Percentiles rank a stretch among this genome's conserved stretches.
These are phyloP conservation scores for Poeciliopsis paucimaculata DNA, from an alignment of 2,797 vertebrate genomes.

Conservation along the genomic window DNA sequence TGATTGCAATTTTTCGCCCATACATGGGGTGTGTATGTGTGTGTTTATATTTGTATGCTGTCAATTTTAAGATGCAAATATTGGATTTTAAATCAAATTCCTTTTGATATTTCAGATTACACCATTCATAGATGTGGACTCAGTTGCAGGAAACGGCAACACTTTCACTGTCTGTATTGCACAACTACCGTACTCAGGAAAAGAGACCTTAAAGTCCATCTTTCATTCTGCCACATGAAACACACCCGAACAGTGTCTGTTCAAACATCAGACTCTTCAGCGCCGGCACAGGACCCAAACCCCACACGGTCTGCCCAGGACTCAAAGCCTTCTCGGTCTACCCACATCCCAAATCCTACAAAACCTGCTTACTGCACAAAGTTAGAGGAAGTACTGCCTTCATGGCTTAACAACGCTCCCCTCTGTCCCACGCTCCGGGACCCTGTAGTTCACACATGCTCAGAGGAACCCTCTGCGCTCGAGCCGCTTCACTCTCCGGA, in stretches of 20 bases:
- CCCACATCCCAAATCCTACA: background rate
- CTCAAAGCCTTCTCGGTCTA: background rate
- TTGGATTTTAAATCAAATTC: background rate
- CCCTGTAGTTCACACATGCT: background rate
- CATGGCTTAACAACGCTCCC: background rate
- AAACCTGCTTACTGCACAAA: background rate
- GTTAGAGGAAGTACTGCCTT: background rate
- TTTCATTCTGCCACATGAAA: background rate
- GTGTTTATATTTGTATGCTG: background rate
- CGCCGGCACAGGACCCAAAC: background rate
- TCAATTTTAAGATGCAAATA: background rate
- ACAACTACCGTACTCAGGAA: background rate
- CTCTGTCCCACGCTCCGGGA: background rate
- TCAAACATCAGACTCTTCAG: background rate
- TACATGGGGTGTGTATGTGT: background rate
- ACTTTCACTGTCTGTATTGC: background rate
- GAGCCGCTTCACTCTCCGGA: background rate
- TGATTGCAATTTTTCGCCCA: background rate
- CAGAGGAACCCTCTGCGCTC: background rate
- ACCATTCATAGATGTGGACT: slow-evolving; percentile 9
- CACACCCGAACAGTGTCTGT: background rate
- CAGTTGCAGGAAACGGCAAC: background rate
- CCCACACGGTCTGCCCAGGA: background rate
- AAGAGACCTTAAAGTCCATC: background rate
- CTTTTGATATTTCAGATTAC: background rate